Evolutionary conservation across 2,888 invertebrate species (phyloP).

Genomic region (Folsomia manolachei): DNA sequence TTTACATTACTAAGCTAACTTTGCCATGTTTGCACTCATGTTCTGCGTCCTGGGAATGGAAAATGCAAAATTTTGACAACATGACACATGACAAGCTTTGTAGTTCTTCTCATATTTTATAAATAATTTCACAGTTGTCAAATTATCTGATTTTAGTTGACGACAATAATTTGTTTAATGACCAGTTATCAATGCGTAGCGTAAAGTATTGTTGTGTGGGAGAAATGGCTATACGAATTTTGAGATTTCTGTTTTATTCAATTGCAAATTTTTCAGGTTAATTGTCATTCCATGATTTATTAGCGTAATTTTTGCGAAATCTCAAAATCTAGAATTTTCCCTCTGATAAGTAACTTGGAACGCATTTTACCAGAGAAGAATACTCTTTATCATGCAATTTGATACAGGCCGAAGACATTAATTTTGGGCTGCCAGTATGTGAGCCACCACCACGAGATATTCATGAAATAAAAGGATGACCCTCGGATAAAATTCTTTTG

Average conservation of each 20-base stretch:
- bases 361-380: no score
- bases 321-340: no score
- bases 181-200: neutral
- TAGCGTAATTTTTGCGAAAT: no score
- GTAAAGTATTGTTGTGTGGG: neutral
- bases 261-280: neutral
- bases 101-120: slow-evolving; percentile 12
- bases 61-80: neutral
- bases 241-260: neutral
- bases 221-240: neutral
- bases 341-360: no score
- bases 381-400: no score
- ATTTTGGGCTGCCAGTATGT: no score
- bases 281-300: neutral
- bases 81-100: slow-evolving; percentile 12
- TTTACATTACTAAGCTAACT: no score
- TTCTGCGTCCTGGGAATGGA: neutral
- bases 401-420: no score
- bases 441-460: no score
- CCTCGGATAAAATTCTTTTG: slow-evolving; percentile 23
- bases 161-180: neutral
- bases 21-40: neutral
- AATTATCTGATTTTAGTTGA: slow-evolving; percentile 1
- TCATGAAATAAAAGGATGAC: no score
- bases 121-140: neutral